Evolutionary conservation across 2,888 invertebrate genomes (phyloP).

Genomic region (Athalia rosae): DNA sequence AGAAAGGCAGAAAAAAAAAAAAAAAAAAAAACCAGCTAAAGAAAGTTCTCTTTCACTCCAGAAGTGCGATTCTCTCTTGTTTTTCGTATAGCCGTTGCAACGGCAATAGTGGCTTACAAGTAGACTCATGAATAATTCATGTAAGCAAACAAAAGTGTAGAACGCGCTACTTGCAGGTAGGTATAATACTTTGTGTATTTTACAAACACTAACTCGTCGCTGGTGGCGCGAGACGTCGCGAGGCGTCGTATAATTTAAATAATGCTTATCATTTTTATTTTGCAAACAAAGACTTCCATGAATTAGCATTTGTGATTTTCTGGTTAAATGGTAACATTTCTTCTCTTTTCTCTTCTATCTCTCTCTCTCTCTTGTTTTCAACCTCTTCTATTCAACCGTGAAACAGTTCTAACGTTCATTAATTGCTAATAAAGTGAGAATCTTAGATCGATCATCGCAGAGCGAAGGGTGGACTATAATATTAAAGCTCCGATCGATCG

Average conservation of each 20-base stretch:
- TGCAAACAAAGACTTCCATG: conserved; percentile 50
- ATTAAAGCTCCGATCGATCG: background rate
- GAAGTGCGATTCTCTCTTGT: conserved; percentile 38
- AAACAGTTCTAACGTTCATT: conserved; percentile 3
- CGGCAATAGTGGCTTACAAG: conserved; percentile 41
- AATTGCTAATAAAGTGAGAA: conserved; percentile 39
- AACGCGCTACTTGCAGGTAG: conserved; percentile 42
- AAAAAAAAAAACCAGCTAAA: conserved; percentile 2
- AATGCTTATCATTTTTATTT: conserved; percentile 61
- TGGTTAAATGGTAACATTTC: conserved; percentile 26
- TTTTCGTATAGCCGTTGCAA: conserved; percentile 28
- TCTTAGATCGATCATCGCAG: conserved; percentile 19
- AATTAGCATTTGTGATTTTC: conserved; percentile 54
- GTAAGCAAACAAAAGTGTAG: conserved; percentile 65
- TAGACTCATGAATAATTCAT: conserved; percentile 70
- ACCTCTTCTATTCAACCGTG: background rate
- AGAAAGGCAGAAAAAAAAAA: no score
- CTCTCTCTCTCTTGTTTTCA: no score
- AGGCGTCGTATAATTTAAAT: conserved; percentile 55
- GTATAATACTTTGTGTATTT: conserved; percentile 44
- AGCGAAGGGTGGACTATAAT: background rate
- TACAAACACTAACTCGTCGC: conserved; percentile 25
- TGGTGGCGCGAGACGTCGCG: conserved; percentile 29
- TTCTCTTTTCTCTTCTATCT: conserved; percentile 4
- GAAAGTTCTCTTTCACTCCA: conserved; percentile 39